phyloP scores from a whole-genome alignment of 1,140 invertebrate genomes.

The Eurosta solidaginis region DNA sequence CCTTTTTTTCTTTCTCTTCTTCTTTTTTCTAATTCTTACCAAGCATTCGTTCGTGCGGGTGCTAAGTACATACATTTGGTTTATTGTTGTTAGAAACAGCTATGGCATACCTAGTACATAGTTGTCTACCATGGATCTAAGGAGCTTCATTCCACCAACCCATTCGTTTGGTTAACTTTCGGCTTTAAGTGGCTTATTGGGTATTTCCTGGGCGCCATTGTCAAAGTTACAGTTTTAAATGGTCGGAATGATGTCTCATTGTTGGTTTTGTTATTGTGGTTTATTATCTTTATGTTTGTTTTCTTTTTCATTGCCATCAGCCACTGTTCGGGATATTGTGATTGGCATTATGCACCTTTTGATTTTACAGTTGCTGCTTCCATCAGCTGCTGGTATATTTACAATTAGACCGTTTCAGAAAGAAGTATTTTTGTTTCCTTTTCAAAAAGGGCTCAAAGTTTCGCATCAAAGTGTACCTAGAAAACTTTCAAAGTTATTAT shows the following conservation, averaged over 20 bases:
- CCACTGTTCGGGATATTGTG: neutral
- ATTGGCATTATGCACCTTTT: constrained; percentile 19
- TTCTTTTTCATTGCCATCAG: neutral
- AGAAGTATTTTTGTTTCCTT: no score
- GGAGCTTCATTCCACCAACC: no score
- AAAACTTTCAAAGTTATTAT: no score
- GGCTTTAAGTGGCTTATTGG: constrained; percentile 21
- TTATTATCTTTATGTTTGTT: constrained; percentile 18
- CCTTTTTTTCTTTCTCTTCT: neutral
- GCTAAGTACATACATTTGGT: neutral
- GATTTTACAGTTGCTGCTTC: neutral
- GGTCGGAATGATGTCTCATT: neutral
- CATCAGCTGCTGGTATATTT: neutral
- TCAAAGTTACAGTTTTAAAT: constrained; percentile 2
- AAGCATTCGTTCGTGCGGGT: neutral
- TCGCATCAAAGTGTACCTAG: no score
- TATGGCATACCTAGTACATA: no score
- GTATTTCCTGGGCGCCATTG: neutral
- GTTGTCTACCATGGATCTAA: no score
- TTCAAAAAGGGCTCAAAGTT: no score
- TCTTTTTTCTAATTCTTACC: constrained; percentile 4
- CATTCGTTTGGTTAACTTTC: constrained; percentile 4
- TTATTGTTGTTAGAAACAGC: neutral
- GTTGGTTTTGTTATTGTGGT: neutral
- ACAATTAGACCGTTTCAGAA: no score